Conservation (phyloP, 2,888 invertebrate species). For the Euclidia mi region DNA sequence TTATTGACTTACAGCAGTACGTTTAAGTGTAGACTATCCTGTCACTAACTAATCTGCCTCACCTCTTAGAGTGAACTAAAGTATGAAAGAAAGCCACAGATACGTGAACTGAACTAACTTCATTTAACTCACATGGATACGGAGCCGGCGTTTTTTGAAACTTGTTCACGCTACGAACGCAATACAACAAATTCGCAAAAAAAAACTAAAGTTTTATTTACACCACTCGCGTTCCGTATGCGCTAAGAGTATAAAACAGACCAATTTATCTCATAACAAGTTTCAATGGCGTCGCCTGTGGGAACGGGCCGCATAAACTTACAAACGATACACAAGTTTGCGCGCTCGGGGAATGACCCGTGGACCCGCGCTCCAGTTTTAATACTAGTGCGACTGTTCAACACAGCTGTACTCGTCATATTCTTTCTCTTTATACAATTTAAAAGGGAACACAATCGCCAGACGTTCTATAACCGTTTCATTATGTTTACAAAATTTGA, state of each 20-base stretch:
- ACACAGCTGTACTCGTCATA: constrained; percentile 9
- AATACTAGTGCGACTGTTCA: constrained; percentile 33
- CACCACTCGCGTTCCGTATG: constrained; percentile 56
- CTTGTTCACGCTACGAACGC: no score
- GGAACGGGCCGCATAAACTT: constrained; percentile 69
- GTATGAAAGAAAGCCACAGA: no score
- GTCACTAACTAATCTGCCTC: no score
- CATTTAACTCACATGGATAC: no score
- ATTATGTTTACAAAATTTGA: no score
- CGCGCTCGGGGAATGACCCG: constrained; percentile 54
- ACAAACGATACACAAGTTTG: constrained; percentile 63
- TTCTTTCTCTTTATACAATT: constrained; percentile 11
- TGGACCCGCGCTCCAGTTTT: constrained; percentile 37
- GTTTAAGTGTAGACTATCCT: no score
- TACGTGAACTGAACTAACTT: no score
- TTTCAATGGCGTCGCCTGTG: constrained; percentile 70
- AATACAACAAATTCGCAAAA: no score
- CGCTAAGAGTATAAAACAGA: constrained; percentile 64
- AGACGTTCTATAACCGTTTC: no score
- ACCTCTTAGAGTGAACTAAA: no score
- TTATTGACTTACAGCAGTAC: no score
- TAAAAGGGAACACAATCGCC: constrained; percentile 4
- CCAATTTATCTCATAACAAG: constrained; percentile 73
- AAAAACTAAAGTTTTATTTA: constrained; percentile 25
- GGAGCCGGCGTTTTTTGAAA: no score